These are phyloP conservation scores for Cliona cf. orientalis DNA, from an alignment of 37 sponge, comb jelly and placozoan genomes.

Conservation along the genomic window DNA sequence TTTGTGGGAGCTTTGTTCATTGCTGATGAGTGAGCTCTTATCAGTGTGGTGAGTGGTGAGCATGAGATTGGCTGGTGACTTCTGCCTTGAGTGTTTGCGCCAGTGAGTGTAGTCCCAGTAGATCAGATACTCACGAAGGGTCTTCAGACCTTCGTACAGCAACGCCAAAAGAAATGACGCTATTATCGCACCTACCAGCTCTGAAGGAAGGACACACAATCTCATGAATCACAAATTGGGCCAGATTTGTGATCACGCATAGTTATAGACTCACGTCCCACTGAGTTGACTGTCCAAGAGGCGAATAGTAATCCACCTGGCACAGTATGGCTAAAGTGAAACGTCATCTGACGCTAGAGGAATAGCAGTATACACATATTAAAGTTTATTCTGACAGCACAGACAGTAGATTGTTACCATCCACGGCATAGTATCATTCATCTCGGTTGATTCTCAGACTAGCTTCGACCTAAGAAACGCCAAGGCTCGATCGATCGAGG, in stretches of 20 bases:
- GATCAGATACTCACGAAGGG: conserved; percentile 56
- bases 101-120: conserved; percentile 25
- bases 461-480: too few species aligned
- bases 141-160: conserved; percentile 71
- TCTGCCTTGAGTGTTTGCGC: too few species aligned
- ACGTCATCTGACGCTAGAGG: conserved; percentile 5
- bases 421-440: too few species aligned
- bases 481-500: too few species aligned
- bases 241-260: not conserved
- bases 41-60: too few species aligned
- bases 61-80: too few species aligned
- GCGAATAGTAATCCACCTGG: conserved; percentile 21
- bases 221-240: not conserved
- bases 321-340: conserved; percentile 19
- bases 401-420: too few species aligned
- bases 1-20: too few species aligned
- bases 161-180: conserved; percentile 51
- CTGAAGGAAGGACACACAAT: conserved; percentile 19
- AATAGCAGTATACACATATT: not conserved
- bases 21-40: too few species aligned
- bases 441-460: too few species aligned
- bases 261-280: conserved; percentile 16
- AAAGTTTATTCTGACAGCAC: not conserved
- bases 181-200: conserved; percentile 57
- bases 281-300: conserved; percentile 18